phyloP scores from a whole-genome alignment of 1,140 invertebrate species.

The Halictus rubicundus region DNA sequence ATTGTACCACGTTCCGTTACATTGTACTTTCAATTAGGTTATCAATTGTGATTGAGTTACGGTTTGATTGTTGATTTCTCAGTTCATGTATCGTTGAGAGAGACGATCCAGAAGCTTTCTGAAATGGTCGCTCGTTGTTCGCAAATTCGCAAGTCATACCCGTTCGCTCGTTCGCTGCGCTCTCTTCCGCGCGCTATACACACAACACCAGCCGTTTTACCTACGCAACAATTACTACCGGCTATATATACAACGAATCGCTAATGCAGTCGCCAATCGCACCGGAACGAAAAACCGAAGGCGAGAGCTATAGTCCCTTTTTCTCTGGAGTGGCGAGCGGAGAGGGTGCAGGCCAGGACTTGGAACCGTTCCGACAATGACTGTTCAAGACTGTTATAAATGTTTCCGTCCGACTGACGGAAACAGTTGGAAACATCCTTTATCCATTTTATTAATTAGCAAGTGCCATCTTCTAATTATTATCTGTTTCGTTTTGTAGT shows the following conservation, averaged over 20 bases:
- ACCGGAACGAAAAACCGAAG: constrained; percentile 53
- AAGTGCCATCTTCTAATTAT: too few species aligned
- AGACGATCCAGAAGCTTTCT: neutral
- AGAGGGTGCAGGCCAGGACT: neutral
- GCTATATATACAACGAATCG: constrained; percentile 76
- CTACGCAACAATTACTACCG: constrained; percentile 77
- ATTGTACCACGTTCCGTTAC: too few species aligned
- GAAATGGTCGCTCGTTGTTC: neutral
- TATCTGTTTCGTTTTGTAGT: too few species aligned
- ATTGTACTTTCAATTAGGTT: too few species aligned
- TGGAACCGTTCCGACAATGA: too few species aligned
- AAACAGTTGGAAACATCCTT: too few species aligned
- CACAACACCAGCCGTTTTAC: constrained; percentile 72
- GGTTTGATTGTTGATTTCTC: too few species aligned
- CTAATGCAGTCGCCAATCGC: constrained; percentile 67
- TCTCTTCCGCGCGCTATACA: constrained; percentile 17
- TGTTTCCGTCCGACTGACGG: too few species aligned
- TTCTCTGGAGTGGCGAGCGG: neutral
- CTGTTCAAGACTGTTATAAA: too few species aligned
- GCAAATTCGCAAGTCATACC: neutral
- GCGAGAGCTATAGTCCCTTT: neutral
- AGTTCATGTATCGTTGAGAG: too few species aligned
- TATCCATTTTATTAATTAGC: too few species aligned
- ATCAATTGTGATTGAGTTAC: too few species aligned
- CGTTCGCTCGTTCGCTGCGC: neutral